Conservation (phyloP, 2,797 vertebrate genomes). For the Cirrhinus mrigala region DNA sequence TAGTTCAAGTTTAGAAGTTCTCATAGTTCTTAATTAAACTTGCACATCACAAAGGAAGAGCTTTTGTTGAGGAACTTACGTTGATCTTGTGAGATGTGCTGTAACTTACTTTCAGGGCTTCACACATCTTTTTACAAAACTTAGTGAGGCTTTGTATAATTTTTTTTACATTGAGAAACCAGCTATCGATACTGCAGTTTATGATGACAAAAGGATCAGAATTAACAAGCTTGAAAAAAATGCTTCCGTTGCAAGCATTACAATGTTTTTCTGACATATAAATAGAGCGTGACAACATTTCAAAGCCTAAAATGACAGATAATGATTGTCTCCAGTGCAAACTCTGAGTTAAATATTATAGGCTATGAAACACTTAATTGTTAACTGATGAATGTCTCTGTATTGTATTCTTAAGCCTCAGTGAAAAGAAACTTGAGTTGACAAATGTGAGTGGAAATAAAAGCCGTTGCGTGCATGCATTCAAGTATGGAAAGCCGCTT, state of each 20-base stretch:
- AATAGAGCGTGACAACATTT: background rate
- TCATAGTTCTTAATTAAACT: background rate
- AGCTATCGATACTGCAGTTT: too few species aligned
- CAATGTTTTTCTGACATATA: background rate
- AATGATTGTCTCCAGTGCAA: constrained; percentile 1
- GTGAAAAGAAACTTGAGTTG: constrained; percentile 17
- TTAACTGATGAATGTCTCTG: background rate
- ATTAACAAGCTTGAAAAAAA: background rate
- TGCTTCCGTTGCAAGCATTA: background rate
- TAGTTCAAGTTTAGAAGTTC: background rate
- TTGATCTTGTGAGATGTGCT: too few species aligned
- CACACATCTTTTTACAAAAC: background rate
- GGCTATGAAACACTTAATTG: constrained; percentile 5
- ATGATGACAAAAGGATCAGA: background rate
- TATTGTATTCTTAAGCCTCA: background rate
- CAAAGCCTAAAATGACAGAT: background rate
- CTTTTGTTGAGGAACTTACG: background rate
- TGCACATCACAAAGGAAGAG: background rate
- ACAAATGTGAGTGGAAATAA: constrained; percentile 10
- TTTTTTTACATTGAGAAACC: too few species aligned
- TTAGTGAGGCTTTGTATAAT: background rate
- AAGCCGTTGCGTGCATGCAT: constrained; percentile 17
- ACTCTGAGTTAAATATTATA: background rate
- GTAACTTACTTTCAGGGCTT: background rate
- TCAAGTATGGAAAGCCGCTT: background rate